Evolutionary conservation across 2,797 vertebrate species (phyloP), one percentile per base, ranked within the genome.

Genomic region (Chromobotia macracanthus): DNA sequence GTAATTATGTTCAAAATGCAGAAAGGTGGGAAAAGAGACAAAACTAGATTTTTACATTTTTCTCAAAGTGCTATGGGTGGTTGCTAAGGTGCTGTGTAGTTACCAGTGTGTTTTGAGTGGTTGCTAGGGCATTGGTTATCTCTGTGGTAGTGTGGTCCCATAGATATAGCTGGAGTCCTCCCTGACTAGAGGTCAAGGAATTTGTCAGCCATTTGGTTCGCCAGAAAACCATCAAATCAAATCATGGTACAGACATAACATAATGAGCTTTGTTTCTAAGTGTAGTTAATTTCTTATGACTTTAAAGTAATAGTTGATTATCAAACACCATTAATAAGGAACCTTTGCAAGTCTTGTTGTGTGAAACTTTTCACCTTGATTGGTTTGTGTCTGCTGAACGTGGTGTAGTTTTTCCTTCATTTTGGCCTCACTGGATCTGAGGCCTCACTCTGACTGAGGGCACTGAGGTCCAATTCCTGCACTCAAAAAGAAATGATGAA

Each of bases 401-500:
- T 28, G 58, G 25, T 13, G 46, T 56, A 8, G 28, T 19, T 55
- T 28, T 35, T n/a, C 23, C 61, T 53, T 25, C 11, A 16, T 64
- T 19, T 8, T 3, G 18, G 16, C 1, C 12, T 9, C 13, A 23
- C 18, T 15, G 19, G 41, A 50, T 55, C 55, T 38, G 51, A 55
- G n/a, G n/a, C n/a, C n/a, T n/a, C n/a, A 19, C 55, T 44, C 21
- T 31, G n/a, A 74, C 69, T 15, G 23, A 55, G 3, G 12, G 25
- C 63, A 63, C 83, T 76, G 63, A 82, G 70, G 79, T 80, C 64
- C 53, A 65, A 3, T 25, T 28, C 23, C 35, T 67, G 61, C 1
- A 38, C 76, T 50, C 71, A 16, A 72, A 82, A 77, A 85, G 35
- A 67, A 68, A 79, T 69, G 18, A 72, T 38, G 9, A 83, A 72